Evolutionary conservation across 2,113 vertebrate species (phyloP), one percentile per base, ranked within the genome.

Genomic region (Anoplopoma fimbria): DNA sequence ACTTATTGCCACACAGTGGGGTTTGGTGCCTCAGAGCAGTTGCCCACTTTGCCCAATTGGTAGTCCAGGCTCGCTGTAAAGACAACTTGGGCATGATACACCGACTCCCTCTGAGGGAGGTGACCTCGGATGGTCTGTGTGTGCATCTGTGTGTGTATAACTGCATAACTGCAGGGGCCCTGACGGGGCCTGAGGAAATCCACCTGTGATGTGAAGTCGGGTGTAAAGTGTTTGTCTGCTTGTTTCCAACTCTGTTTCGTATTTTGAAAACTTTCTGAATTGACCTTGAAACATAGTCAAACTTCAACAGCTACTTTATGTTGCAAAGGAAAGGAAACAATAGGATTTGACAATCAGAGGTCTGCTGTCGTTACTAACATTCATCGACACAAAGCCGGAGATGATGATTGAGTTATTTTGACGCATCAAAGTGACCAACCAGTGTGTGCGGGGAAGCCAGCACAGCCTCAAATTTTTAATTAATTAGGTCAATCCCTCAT

Each of bases 201-300:
- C 85, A 84, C 77, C 71, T 82, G 83, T 71, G 76, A 82, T 69
- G 72, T 84, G 36, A 86, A 77, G 76, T 72, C 15, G 13, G 57
- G 68, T 74, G 75, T 69, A 61, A 79, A 78, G 51, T 60, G 67
- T 53, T 57, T 45, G 47, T 73, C 77, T 75, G 76, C 79, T 77
- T 61, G 55, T 76, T 81, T 31, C 38, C 33, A 68, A 36, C 36
- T 82, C 63, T 45, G 31, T 68, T 77, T 13, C 27, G 85, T 49
- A 67, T 80, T 34, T 69, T 74, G 14, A 79, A 58, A 77, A 65
- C 74, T 75, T 45, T 83, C 62, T 47, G 64, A 87, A 42, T n/a
- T 84, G 79, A 82, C 78, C 87, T 76, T 85, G 77, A 87, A 82
- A 73, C 51, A 42, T 8, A 67, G 72, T 23, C 42, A 49, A 65